Conservation (phyloP, 2,797 vertebrate species). For the Muscicapa striata region DNA sequence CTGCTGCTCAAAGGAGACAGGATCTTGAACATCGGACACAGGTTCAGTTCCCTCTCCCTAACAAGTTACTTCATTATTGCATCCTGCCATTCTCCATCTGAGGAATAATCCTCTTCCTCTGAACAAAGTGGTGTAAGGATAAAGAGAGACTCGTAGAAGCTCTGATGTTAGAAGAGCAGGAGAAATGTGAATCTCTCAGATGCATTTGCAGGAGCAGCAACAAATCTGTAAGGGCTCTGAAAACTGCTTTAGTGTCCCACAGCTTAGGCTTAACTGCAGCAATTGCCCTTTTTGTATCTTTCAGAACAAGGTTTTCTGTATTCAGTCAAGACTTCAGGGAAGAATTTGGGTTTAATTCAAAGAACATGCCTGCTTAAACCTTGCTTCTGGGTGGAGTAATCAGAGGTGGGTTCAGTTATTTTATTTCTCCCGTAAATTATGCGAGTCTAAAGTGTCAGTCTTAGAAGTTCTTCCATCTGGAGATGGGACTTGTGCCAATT, state of each 20-base stretch:
- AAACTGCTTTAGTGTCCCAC: not conserved
- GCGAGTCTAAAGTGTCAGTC: conserved; percentile 30
- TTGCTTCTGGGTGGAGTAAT: conserved; percentile 46
- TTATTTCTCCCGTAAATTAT: conserved; percentile 62
- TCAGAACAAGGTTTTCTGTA: not conserved
- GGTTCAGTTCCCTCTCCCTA: not conserved
- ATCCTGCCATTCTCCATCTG: not conserved
- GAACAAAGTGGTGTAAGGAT: not conserved
- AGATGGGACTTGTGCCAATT: conserved; percentile 66
- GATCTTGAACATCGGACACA: not conserved
- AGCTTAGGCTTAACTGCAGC: conserved; percentile 3
- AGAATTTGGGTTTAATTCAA: conserved; percentile 46
- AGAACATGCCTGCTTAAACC: conserved; percentile 30
- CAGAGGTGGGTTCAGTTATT: conserved; percentile 11
- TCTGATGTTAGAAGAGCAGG: not conserved
- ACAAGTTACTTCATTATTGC: not conserved
- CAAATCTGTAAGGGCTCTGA: not conserved
- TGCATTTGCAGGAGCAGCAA: not conserved
- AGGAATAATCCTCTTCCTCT: not conserved
- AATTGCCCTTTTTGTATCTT: not conserved
- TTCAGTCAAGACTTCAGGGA: not conserved
- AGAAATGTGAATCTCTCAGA: not conserved
- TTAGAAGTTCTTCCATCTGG: conserved; percentile 64
- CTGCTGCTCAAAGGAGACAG: not conserved
- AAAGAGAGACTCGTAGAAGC: not conserved